Base-by-base conservation (phyloP, 1,140 invertebrate genomes). In the Hylyphantes graminicola region DNA sequence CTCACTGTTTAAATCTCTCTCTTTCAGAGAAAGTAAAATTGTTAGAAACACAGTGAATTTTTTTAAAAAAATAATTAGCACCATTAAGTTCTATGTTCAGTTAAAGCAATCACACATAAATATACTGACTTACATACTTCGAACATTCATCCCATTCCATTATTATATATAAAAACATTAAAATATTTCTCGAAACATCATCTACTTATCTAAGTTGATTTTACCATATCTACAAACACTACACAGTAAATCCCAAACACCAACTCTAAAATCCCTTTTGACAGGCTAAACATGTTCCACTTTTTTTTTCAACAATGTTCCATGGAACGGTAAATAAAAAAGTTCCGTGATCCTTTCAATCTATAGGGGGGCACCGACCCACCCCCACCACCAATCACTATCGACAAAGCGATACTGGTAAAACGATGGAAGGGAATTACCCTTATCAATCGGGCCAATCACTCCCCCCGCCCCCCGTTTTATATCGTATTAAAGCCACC, bases 401-500 rank as follows among this genome's bases (percentile, higher is more conserved):
- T 80, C 21, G 65, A 80, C 77, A 70, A 80, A 80, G 55, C 65
- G 77, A 80, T 70, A 80, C 65, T 65, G 77, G 67, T 80, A 70
- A 80, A 80, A 80, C 77, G 77, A 68, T 48, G 77, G 77, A 57
- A 65, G 50, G 53, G 65, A 80, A 80, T 59, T 68, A 54, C 77
- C 77, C 65, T 65, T 80, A 80, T 80, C 77, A 80, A 80, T 80
- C 77, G 77, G 48, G 54, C 65, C 77, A 80, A 80, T 80, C 77
- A 70, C 67, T 68, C 50, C 13, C 6, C 19, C 65, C 77, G 13
- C 15, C 17, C 77, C 77, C 50, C 54, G 63, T 54, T 70, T 70
- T 80, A 70, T 55, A 80, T 67, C 65, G 50, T 13, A 70, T 53
- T 51, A 59, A 48, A 17, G 59, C 12, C 17, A 50, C 64, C 54